Evolutionary conservation across 2,888 invertebrate genomes (phyloP), one percentile per base, ranked within the genome.

Genomic region (Calliphora vomitoria): DNA sequence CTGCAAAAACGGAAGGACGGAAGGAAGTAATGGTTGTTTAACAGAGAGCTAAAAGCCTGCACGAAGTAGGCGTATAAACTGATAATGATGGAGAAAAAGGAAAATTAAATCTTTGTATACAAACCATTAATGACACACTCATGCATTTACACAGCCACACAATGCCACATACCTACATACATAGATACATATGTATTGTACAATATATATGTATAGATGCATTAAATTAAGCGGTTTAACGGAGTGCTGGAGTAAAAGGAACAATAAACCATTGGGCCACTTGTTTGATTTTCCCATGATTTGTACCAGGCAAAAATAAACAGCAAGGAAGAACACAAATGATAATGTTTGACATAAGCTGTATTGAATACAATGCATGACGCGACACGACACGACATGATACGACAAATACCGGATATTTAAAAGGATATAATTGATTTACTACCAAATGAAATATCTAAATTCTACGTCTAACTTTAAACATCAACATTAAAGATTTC

Each of bases 201-300:
- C n/a, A n/a, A n/a, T n/a, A n/a, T 18, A 3, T 8, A 53, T 31
- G 8, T 15, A 53, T 11, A 31, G 20, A 20, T 18, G 55, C 55
- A 71, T 83, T 62, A 68, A 82, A 82, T 72, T 58, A 87, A 85
- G 87, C 82, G 78, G 81, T 87, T 87, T 87, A 84, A 82, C 72
- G 62, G 58, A 62, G 62, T 11, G 10, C 47, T 10, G 3, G n/a
- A 64, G n/a, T 25, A 38, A 18, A 74, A 18, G 18, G 38, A 55
- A 69, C 35, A 66, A 47, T 55, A 74, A 50, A 15, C 35, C 55
- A 31, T 38, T 11, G 20, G 75, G 68, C 72, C 82, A 79, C 82
- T 85, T 87, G 87, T 87, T 87, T 87, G 87, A 87, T 84, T 87
- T 85, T 87, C 82, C 82, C 84, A 87, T 60, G 87, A 78, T 82